Evolutionary conservation across 2,888 invertebrate species (phyloP), one percentile per base, ranked within the genome.

Genomic region (Heliconius hortense): DNA sequence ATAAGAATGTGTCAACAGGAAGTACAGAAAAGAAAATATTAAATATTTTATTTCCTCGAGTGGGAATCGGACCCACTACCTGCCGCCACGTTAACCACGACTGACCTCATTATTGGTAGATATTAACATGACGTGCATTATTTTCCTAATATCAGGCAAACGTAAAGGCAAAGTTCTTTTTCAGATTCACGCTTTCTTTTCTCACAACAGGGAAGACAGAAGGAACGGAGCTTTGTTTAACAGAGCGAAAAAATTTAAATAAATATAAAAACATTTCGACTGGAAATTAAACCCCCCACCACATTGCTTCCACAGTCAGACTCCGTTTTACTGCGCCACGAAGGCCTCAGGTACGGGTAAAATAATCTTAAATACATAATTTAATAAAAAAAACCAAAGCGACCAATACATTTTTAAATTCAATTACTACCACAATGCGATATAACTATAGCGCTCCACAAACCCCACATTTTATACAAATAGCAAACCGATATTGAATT

Each of bases 401-500:
- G n/a, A 69, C 21, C 24, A 69, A 76, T 71, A 60, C 3, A 43
- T 43, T 71, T 71, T 60, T 26, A 31, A 71, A 71, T 71, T 60
- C 26, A 71, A 39, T 71, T 71, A 60, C 70, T 56, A 59, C 24
- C 63, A 53, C 56, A 66, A 64, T 68, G 43, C 24, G 59, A 74
- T 72, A 78, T 77, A 73, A 79, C 59, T 74, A 63, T 43, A 70
- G 59, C 60, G 53, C 62, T 72, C 70, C 63, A 72, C 74, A 35
- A 70, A 71, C 73, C 75, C 80, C 77, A 77, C 80, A 81, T 74
- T 81, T 84, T 84, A 81, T 84, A 85, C 79, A 83, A 79, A 82
- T 86, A 82, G 43, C 80, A 82, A 85, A 87, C 86, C 88, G 87
- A 88, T 89, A 89, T 86, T 86, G 88, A 91, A 91, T 90, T 86